Evolutionary conservation across 2,888 invertebrate species (phyloP).

Genomic region (Stegophylla sp.): DNA sequence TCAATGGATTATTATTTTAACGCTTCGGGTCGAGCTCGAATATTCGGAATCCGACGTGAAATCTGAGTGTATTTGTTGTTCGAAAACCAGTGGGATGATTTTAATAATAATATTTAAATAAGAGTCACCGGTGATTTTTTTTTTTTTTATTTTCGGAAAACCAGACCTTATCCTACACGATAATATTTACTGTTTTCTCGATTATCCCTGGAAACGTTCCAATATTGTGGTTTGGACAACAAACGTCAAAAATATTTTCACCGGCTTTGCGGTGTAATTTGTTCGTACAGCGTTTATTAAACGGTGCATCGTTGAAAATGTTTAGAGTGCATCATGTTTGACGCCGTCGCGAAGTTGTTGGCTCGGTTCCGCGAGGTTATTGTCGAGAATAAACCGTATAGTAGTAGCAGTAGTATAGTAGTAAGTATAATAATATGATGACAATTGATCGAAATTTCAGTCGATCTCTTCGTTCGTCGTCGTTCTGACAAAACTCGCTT

Average conservation of each 20-base stretch:
- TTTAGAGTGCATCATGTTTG: conserved; percentile 22
- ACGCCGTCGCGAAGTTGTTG: conserved; percentile 40
- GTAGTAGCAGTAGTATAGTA: too few relatives aligned
- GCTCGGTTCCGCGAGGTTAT: conserved; percentile 40
- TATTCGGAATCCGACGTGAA: background rate
- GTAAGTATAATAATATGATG: too few relatives aligned
- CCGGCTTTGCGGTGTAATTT: conserved; percentile 10
- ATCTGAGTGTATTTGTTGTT: background rate
- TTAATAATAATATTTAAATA: background rate
- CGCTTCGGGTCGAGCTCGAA: background rate
- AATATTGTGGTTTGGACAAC: background rate
- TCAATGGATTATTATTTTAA: background rate
- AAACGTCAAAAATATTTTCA: conserved; percentile 39
- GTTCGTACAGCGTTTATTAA: conserved; percentile 36
- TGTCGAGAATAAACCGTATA: background rate
- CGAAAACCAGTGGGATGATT: background rate
- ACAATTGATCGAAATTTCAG: background rate
- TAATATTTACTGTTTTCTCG: background rate
- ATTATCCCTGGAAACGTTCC: conserved; percentile 31
- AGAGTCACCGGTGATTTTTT: background rate
- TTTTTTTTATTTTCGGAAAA: background rate
- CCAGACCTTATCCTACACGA: background rate
- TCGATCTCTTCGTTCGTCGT: background rate
- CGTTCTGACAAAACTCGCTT: too few relatives aligned
- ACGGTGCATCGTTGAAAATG: conserved; percentile 22